These are phyloP conservation scores for Strigops habroptila DNA, from an alignment of 2,113 vertebrate genomes.

Conservation along the genomic window DNA sequence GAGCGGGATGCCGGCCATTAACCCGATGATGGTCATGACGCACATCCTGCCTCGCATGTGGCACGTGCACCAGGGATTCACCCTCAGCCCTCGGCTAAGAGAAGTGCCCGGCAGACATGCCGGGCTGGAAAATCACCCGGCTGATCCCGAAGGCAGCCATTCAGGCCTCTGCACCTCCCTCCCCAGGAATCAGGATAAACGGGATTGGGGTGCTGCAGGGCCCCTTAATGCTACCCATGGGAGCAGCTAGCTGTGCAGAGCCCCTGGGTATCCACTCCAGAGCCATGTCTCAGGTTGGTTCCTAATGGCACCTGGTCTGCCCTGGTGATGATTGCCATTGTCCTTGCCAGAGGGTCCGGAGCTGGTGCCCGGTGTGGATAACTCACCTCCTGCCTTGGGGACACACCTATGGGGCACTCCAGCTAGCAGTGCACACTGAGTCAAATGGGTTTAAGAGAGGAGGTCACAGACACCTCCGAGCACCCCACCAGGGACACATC, in stretches of 20 bases:
- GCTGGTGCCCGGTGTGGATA: background rate
- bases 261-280: background rate
- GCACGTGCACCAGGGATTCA: background rate
- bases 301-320: background rate
- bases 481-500: background rate
- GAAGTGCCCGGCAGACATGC: background rate
- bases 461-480: background rate
- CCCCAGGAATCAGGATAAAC: constrained; percentile 52
- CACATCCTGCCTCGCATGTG: background rate
- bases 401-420: background rate
- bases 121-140: background rate
- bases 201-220: background rate
- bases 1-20: constrained; percentile 13
- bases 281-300: rapidly evolving
- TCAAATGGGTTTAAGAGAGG: rapidly evolving
- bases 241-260: background rate
- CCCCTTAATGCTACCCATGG: background rate
- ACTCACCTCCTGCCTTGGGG: background rate
- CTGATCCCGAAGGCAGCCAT: background rate
- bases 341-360: background rate
- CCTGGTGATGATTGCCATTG: rapidly evolving
- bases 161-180: constrained; percentile 11
- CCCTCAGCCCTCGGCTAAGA: background rate
- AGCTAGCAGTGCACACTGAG: background rate
- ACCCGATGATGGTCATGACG: background rate